Conservation (phyloP, 2,113 vertebrate genomes). For the Dicerorhinus sumatrensis region DNA sequence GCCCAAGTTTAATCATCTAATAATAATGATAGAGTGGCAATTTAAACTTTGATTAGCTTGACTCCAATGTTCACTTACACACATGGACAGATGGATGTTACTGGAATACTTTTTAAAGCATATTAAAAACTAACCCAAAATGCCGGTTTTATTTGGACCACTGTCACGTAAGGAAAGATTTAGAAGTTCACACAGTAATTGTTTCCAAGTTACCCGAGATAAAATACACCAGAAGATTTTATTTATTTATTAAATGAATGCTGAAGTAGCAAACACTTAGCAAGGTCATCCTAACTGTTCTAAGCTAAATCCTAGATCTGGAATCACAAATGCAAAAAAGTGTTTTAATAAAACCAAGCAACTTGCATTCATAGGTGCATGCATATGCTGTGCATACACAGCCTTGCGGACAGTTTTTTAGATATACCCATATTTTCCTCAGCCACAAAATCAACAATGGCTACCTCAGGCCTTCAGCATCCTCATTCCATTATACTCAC, state of each 20-base stretch:
- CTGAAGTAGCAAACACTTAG: neutral
- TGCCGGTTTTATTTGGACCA: neutral
- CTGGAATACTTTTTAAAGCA: neutral
- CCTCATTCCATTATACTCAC: neutral
- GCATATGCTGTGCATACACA: neutral
- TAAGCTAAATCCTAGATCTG: neutral
- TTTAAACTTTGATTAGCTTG: neutral
- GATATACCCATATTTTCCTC: neutral
- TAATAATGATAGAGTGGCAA: neutral
- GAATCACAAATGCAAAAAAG: neutral
- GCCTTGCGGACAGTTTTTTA: neutral
- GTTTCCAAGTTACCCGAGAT: neutral
- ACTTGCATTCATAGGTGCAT: neutral
- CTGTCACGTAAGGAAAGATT: neutral
- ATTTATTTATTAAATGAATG: constrained; percentile 1
- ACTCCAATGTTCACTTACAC: neutral
- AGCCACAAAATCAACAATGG: neutral
- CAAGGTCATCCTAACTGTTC: neutral
- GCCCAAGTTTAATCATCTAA: neutral
- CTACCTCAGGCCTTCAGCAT: neutral
- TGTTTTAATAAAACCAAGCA: neutral
- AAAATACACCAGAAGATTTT: neutral
- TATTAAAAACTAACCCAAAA: neutral
- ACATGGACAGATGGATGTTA: neutral
- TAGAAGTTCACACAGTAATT: neutral